Evolutionary conservation across 2,113 vertebrate species (phyloP).

Genomic region (Regulus satrapa): DNA sequence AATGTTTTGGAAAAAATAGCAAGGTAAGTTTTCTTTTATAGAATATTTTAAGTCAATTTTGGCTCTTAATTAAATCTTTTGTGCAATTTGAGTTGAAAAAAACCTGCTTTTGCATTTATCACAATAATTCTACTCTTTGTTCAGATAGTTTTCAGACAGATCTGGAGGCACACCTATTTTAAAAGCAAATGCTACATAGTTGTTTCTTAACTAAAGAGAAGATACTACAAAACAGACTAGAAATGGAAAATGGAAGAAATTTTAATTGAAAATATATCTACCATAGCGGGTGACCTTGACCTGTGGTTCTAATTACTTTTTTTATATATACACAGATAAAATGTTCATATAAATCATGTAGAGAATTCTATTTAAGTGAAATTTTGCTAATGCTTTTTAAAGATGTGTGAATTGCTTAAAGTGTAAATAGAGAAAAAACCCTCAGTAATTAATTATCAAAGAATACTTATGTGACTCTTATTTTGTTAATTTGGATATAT

Average conservation of each 20-base stretch:
- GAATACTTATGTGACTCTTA: neutral
- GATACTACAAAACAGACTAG: neutral
- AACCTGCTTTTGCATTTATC: neutral
- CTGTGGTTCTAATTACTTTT: neutral
- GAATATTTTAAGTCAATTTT: neutral
- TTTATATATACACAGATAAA: neutral
- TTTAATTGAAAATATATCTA: neutral
- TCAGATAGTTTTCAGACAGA: neutral
- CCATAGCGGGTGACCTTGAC: neutral
- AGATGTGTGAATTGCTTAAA: neutral
- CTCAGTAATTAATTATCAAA: neutral
- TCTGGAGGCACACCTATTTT: neutral
- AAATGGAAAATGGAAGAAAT: neutral
- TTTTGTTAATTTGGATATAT: neutral
- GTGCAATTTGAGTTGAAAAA: neutral
- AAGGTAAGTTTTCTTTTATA: neutral
- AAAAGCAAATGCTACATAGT: neutral
- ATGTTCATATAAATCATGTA: neutral
- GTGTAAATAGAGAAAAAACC: neutral
- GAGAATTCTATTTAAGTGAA: neutral
- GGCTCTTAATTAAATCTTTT: neutral
- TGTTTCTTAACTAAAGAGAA: neutral
- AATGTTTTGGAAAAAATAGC: neutral
- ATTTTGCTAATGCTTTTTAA: neutral
- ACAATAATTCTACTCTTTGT: fast-evolving